Evolutionary conservation across 2,113 vertebrate genomes (phyloP), one percentile per base, ranked within the genome.

Genomic region (Cyanoderma ruficeps): DNA sequence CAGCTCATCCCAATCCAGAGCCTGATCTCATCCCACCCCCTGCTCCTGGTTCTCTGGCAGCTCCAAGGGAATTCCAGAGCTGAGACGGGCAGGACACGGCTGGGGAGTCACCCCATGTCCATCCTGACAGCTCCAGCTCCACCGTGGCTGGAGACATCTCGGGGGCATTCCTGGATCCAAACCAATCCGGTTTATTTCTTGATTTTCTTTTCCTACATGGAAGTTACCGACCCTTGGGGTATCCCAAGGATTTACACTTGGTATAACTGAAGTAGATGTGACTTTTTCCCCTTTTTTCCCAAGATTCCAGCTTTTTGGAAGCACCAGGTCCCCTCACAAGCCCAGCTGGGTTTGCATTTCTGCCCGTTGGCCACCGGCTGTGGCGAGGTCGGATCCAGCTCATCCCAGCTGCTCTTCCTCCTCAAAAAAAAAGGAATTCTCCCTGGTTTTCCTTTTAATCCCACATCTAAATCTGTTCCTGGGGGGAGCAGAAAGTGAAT

Each of bases 91-190:
- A 41, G 85, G 47, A n/a, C 5, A 0, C 1, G 23, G 22, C 83
- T 0, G 0, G 18, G 28, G 25, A 56, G 31, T 74, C 15, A 2
- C 59, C 23, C 57, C 35, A 0, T 2, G 3, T 30, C 76, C 63
- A 39, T 33, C 71, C 63, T 41, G 71, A 37, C 83, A 42, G 23
- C 63, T 79, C 52, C 11, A 14, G 25, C 39, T 55, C 37, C 83
- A 15, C 77, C 61, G 0, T 2, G 1, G n/a, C 69, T 2, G 0
- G 33, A 9, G 20, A 9, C 67, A 33, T 8, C 57, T 18, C 5
- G 0, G 57, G n/a, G 31, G 19, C 18, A 0, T 7, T 33, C 56
- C n/a, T 15, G 4, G 4, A 30, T 53, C 35, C 15, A 27, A 87
- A 15, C 24, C 1, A 41, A 79, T 25, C 41, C 21, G 3, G 13